Evolutionary conservation across 1,140 invertebrate species (phyloP), one percentile per base, ranked within the genome.

Genomic region (Mizuhopecten yessoensis): DNA sequence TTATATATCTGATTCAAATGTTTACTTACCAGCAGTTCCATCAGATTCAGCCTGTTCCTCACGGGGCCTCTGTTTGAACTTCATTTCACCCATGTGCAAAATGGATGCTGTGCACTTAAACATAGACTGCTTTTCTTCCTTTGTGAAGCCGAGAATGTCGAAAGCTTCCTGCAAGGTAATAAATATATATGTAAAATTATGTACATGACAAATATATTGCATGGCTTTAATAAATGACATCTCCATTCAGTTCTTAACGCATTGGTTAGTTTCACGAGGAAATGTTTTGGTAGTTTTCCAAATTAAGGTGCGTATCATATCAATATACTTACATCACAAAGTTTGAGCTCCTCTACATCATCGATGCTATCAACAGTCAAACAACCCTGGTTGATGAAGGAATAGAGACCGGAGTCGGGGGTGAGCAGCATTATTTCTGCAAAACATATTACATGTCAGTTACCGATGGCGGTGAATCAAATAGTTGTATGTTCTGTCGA

Each of bases 21-120:
- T 10, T 29, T 87, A 90, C 93, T 89, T 92, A 96, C 95, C 96
- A 89, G 97, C 98, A 92, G 98, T 99, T 95, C 99, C 99, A 97
- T 99, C 99, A 95, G 99, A 98, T 97, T 99, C 99, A 97, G 99
- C 99, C 97, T 99, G 99, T 97, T 99, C 99, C 97, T 99, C 99
- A 96, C 99, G 98, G 98, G 99, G 99, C 97, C 99, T 98, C 97
- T 99, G 99, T 97, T 99, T 99, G 98, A 99, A 99, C 97, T 99
- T 99, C 98, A 99, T 98, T 95, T 98, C 98, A 97, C 99, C 99
- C 94, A 99, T 99, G 97, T 99, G 99, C 98, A 99, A 99, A 96
- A 99, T 99, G 96, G 98, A 97, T 95, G 98, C 98, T 94, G 99
- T 99, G 97, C 99, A 98, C 97, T 98, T 99, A 98, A 99, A 99